Evolutionary conservation across 2,113 vertebrate species (phyloP), one percentile per base, ranked within the genome.

Genomic region (Rhinolophus sinicus): DNA sequence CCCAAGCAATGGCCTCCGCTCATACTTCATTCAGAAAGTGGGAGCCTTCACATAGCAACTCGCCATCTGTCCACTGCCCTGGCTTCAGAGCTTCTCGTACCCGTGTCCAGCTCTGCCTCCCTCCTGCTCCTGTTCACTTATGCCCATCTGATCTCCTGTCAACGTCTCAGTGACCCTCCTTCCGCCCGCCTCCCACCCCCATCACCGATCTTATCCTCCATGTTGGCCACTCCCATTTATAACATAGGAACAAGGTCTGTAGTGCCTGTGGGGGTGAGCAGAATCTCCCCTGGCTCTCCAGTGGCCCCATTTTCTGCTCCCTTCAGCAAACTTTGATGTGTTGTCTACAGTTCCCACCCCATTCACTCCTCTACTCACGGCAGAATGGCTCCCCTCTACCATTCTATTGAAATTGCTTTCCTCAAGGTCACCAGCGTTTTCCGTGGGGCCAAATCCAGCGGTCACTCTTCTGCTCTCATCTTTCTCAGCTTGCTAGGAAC

Each of bases 21-120:
- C 47, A 30, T 10, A 16, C 47, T 80, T 83, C 22, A 40, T 76
- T 73, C 26, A 33, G 87, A 73, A 60, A 38, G 47, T 2, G 13
- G 35, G 19, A 22, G 62, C 15, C 52, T 22, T 19, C 24, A 22
- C 19, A 62, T 11, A 15, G 2, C 67, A 56, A 7, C 30, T 21
- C 4, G 0, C 13, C 22, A 2, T 0, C 2, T 40, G 5, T 44
- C 40, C 47, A 28, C 30, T 2, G 0, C 16, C 50, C 60, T 18
- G 40, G 69, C 60, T 56, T 8, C 12, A 0, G 76, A 8, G 73
- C 67, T 28, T 6, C 6, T 7, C 4, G 0, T 1, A 1, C 82
- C 44, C 21, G 16, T 30, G 14, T 50, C 62, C 24, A 9, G 19
- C 80, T 33, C 72, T 1, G 1, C 28, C 35, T 33, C 12, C 64